Percentiles rank a stretch among this genome's conserved stretches.
phyloP scores from a whole-genome alignment of 2,888 invertebrate species.

The Spisula subtruncata region DNA sequence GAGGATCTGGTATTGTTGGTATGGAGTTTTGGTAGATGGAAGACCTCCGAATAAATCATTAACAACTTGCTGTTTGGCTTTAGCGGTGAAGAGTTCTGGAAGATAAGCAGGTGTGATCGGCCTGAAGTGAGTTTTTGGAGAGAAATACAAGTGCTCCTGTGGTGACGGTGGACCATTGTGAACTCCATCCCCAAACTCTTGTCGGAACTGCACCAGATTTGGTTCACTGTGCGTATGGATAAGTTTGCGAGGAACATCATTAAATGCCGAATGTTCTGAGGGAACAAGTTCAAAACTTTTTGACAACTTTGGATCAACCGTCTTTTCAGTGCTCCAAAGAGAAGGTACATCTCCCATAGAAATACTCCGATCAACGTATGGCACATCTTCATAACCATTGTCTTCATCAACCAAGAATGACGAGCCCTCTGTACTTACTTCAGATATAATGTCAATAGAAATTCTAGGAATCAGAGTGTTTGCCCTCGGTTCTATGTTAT shows the following conservation, averaged over 20 bases:
- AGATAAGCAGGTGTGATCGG: slow-evolving; percentile 90
- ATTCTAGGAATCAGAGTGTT: slow-evolving; percentile 76
- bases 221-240: slow-evolving; percentile 83
- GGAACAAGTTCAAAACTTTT: slow-evolving; percentile 81
- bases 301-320: slow-evolving; percentile 69
- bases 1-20: slow-evolving; percentile 72
- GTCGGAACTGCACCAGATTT: slow-evolving; percentile 69
- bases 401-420: slow-evolving; percentile 57
- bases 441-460: slow-evolving; percentile 69
- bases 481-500: slow-evolving; percentile 18
- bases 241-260: slow-evolving; percentile 78
- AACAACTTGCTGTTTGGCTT: slow-evolving; percentile 59
- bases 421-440: slow-evolving; percentile 58
- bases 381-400: slow-evolving; percentile 41
- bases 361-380: slow-evolving; percentile 69
- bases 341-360: slow-evolving; percentile 74
- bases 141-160: slow-evolving; percentile 92
- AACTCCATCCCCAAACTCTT: slow-evolving; percentile 62
- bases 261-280: slow-evolving; percentile 84
- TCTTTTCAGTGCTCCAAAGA: slow-evolving; percentile 58
- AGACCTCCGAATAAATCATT: slow-evolving; percentile 81
- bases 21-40: slow-evolving; percentile 74
- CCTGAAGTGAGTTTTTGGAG: slow-evolving; percentile 94
- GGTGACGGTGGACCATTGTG: slow-evolving; percentile 80
- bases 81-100: slow-evolving; percentile 56